phyloP scores from a whole-genome alignment of 2,888 invertebrate genomes.

The Seira ritae region DNA sequence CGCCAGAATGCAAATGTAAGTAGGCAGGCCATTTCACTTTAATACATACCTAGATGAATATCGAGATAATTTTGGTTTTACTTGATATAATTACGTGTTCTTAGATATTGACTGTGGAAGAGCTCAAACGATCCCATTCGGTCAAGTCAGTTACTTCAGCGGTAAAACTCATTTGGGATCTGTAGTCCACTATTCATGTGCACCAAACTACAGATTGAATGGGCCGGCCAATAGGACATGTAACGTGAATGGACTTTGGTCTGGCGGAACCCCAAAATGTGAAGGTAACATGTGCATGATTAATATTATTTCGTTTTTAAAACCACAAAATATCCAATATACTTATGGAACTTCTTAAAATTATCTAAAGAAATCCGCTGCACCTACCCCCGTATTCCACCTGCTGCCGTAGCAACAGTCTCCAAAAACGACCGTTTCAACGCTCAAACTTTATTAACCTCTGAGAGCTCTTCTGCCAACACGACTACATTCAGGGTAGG shows the following conservation, averaged over 20 bases:
- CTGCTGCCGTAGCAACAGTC: constrained; percentile 90
- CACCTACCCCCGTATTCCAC: constrained; percentile 87
- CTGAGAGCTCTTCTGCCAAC: constrained; percentile 80
- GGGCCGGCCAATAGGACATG: constrained; percentile 87
- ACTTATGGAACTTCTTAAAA: background rate
- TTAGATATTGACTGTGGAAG: constrained; percentile 92
- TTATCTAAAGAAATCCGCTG: constrained; percentile 82
- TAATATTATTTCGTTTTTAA: background rate
- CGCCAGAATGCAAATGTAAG: constrained; percentile 90
- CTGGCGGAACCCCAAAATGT: constrained; percentile 88
- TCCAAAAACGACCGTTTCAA: constrained; percentile 94
- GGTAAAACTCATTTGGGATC: constrained; percentile 89
- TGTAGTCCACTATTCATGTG: constrained; percentile 87
- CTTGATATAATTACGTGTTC: constrained; percentile 5
- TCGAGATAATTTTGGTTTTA: background rate
- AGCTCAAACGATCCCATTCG: constrained; percentile 86
- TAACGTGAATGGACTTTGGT: constrained; percentile 87
- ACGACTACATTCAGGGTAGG: constrained; percentile 90
- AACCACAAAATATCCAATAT: background rate
- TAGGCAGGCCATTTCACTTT: constrained; percentile 73
- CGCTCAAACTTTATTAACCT: constrained; percentile 85
- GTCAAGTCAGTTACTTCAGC: constrained; percentile 83
- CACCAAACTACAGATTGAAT: constrained; percentile 86
- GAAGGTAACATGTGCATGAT: constrained; percentile 82
- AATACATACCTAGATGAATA: constrained; percentile 12